phyloP scores from a whole-genome alignment of 2,113 vertebrate species.

The Okapia johnstoni region DNA sequence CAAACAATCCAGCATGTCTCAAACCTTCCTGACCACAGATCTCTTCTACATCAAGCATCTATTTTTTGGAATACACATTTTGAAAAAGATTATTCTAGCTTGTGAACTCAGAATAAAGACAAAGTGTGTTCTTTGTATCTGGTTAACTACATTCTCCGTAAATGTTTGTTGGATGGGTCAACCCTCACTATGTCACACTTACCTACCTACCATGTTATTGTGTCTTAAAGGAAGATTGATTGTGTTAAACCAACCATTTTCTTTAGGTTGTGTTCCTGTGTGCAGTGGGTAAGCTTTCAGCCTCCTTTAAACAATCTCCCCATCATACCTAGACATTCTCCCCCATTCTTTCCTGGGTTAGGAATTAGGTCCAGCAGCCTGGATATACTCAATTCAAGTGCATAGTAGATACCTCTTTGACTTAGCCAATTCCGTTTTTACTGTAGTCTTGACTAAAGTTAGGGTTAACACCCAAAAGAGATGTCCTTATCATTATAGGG shows the following conservation, averaged over 20 bases:
- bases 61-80: background rate
- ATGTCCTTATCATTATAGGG: background rate
- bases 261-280: background rate
- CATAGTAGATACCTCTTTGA: background rate
- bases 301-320: background rate
- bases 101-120: background rate
- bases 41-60: background rate
- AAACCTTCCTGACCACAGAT: background rate
- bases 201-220: background rate
- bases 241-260: background rate
- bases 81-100: background rate
- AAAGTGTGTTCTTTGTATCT: background rate
- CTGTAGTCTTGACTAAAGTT: background rate
- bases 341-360: background rate
- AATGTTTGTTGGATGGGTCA: background rate
- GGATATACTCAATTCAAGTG: background rate
- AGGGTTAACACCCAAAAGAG: background rate
- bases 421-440: background rate
- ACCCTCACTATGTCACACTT: background rate
- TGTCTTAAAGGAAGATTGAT: background rate
- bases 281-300: background rate
- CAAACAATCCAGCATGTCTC: background rate
- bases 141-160: background rate
- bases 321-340: background rate
- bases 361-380: background rate